Conservation (phyloP, 2,797 vertebrate species). For the Brotula barbata region DNA sequence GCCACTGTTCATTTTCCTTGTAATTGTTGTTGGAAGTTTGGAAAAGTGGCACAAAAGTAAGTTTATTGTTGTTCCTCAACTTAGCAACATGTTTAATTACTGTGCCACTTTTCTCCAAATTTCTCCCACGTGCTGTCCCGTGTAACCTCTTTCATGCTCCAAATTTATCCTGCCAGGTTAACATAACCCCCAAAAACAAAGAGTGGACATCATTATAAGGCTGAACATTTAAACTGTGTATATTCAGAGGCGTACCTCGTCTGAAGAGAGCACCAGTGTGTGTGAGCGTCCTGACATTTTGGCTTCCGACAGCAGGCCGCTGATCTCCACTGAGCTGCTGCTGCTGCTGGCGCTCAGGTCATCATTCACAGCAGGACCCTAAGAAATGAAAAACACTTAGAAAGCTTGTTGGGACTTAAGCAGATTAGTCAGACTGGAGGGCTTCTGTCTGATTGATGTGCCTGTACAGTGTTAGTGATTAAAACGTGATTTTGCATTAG, state of each 20-base stretch:
- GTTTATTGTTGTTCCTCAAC: no score
- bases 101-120: no score
- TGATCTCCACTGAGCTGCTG: constrained; percentile 90
- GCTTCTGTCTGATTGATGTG: constrained; percentile 21
- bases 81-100: no score
- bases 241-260: constrained; percentile 83
- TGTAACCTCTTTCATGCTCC: no score
- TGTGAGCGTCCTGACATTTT: constrained; percentile 83
- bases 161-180: no score
- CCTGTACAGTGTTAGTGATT: constrained; percentile 26
- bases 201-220: no score
- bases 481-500: constrained; percentile 19
- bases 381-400: constrained; percentile 43
- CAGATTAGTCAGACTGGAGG: constrained; percentile 24
- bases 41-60: no score
- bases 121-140: no score
- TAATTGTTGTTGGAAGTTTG: no score
- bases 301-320: constrained; percentile 83
- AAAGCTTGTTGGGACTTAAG: constrained; percentile 14
- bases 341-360: constrained; percentile 93
- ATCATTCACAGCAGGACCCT: constrained; percentile 85
- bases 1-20: no score
- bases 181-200: no score
- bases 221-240: no score
- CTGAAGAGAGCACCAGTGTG: constrained; percentile 84